Evolutionary conservation across 2,113 vertebrate species (phyloP), one percentile per base, ranked within the genome.

Genomic region (Seriola aureovittata): DNA sequence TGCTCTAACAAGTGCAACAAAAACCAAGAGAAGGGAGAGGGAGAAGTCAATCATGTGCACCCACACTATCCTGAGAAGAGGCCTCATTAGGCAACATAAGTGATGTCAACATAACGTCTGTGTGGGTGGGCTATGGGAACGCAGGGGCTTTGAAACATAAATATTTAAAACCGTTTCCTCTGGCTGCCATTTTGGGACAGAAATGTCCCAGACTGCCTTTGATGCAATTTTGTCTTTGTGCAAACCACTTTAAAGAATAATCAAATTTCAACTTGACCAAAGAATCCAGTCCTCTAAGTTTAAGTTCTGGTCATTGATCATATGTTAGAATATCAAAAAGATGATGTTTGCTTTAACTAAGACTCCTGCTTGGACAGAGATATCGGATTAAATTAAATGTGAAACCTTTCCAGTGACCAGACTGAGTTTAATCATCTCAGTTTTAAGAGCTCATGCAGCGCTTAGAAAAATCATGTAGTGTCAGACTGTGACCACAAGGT

Each of bases 401-500:
- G 38, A 72, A 46, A 2, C 13, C 8, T 54, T 40, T 25, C 4
- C 36, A 29, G 29, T 29, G 29, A 29, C 29, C 29, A 29, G 29
- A 29, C 2, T n/a, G n/a, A n/a, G n/a, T n/a, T n/a, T n/a, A n/a
- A n/a, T n/a, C n/a, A n/a, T 44, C 12, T 17, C 25, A 40, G 11
- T 23, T 50, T 25, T 12, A 17, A 7, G 29, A 60, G 29, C 29
- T 29, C 19, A 7, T n/a, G 7, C 23, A 19, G 19, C 44, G 38
- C 29, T 13, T 16, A 38, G 5, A n/a, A 54, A n/a, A 16, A 5
- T 16, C 2, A 10, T 86, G 88, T 42, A 80, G 81, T 90, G 1
- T 60, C 71, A 50, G 2, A 60, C 16, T 62, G 5, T 29, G 32
- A 21, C 91, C 92, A 90, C 88, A 63, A 85, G 89, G 74, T 90